Evolutionary conservation across 1,140 invertebrate genomes (phyloP).

Genomic region (Macrotrachela quadricornifera): DNA sequence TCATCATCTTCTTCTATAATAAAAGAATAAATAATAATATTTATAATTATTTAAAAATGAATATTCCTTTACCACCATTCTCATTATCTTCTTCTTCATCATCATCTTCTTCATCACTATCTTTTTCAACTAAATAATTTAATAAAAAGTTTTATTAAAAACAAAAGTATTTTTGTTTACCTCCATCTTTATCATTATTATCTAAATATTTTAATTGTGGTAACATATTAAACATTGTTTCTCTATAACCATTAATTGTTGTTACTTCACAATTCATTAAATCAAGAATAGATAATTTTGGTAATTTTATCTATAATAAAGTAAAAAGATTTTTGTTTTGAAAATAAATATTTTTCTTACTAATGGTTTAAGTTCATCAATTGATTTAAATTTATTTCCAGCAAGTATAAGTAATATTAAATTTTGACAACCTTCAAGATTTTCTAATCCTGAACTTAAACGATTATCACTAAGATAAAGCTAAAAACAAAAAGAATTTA

Average conservation of each 20-base stretch:
- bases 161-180: constrained; percentile 8
- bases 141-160: constrained; percentile 23
- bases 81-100: too few species aligned
- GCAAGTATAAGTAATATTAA: constrained; percentile 76
- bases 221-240: constrained; percentile 72
- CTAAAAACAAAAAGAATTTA: constrained; percentile 27
- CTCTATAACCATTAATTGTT: constrained; percentile 64
- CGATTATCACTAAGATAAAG: constrained; percentile 59
- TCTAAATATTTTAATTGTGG: constrained; percentile 72
- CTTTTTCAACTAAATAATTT: constrained; percentile 7
- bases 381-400: constrained; percentile 85
- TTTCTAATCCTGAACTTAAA: constrained; percentile 68
- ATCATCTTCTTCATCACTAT: constrained; percentile 11
- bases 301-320: constrained; percentile 46
- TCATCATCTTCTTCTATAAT: too few species aligned
- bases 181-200: constrained; percentile 43
- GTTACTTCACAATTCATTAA: constrained; percentile 90
- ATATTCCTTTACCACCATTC: too few species aligned
- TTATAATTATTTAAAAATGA: too few species aligned
- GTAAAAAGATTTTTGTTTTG: too few species aligned
- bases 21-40: too few species aligned
- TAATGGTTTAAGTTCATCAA: constrained; percentile 71
- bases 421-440: constrained; percentile 57
- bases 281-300: constrained; percentile 44
- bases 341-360: too few species aligned